These are phyloP conservation scores for Labia minor DNA, from an alignment of 2,888 invertebrate species.

Conservation along the genomic window DNA sequence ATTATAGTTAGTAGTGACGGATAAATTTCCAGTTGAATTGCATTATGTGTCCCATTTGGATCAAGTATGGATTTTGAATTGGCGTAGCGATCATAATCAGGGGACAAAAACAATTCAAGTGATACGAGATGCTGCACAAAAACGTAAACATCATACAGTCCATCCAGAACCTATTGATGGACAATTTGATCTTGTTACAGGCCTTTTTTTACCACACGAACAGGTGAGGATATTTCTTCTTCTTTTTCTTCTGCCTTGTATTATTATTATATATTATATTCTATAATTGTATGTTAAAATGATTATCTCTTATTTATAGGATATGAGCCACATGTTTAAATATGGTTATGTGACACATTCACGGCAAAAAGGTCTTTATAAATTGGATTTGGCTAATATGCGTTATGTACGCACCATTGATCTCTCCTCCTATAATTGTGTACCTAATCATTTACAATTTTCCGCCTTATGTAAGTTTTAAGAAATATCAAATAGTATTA, in stretches of 20 bases:
- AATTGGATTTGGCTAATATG: conserved; percentile 58
- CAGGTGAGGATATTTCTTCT: conserved; percentile 35
- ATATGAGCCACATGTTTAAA: conserved; percentile 49
- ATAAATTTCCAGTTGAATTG: conserved; percentile 58
- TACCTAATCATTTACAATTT: conserved; percentile 56
- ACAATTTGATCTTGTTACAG: conserved; percentile 59
- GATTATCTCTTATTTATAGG: conserved; percentile 34
- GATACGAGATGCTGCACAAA: conserved; percentile 60
- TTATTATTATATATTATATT: too few species aligned
- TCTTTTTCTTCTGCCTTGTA: too few species aligned
- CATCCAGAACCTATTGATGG: conserved; percentile 65
- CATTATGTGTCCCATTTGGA: conserved; percentile 59
- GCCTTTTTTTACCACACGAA: conserved; percentile 49
- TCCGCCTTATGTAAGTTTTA: conserved; percentile 55
- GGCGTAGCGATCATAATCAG: conserved; percentile 47
- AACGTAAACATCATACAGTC: conserved; percentile 58
- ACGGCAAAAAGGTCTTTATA: conserved; percentile 59
- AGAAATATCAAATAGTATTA: too few species aligned
- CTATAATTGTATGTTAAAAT: conserved; percentile 17
- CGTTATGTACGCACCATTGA: conserved; percentile 60
- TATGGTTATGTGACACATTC: conserved; percentile 65
- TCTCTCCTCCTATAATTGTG: conserved; percentile 59
- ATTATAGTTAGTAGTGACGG: conserved; percentile 53
- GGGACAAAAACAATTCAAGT: conserved; percentile 56
- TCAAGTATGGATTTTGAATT: conserved; percentile 64